These are phyloP conservation scores for Apis laboriosa DNA, from an alignment of 1,140 invertebrate genomes.

Conservation along the genomic window DNA sequence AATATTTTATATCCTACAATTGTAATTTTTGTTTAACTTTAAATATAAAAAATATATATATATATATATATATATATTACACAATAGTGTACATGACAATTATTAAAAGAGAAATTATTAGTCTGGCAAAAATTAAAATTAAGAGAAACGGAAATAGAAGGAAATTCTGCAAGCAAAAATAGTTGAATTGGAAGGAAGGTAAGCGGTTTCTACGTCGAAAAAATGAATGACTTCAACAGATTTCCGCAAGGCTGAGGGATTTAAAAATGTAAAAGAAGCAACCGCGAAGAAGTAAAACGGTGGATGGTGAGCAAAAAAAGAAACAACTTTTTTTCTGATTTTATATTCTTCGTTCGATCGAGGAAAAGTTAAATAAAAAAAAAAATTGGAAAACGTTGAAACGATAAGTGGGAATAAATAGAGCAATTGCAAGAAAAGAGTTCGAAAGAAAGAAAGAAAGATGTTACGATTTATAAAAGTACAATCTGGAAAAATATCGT, in stretches of 20 bases:
- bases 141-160: no score
- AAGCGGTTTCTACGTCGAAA: slow-evolving; percentile 5
- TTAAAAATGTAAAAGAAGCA: not conserved
- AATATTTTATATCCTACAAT: no score
- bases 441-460: not conserved
- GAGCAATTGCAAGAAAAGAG: not conserved
- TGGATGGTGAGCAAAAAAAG: not conserved
- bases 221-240: slow-evolving; percentile 5
- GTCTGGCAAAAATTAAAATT: no score
- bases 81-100: no score
- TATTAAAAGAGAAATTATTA: no score
- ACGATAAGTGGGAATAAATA: not conserved
- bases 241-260: slow-evolving; percentile 5
- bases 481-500: not conserved
- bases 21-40: no score
- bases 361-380: slow-evolving; percentile 20
- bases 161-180: not conserved
- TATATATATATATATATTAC: no score
- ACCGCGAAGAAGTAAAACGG: not conserved
- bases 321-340: not conserved
- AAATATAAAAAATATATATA: no score
- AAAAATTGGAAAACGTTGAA: no score
- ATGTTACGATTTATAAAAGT: not conserved
- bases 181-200: not conserved
- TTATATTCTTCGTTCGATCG: not conserved